phyloP scores from a whole-genome alignment of 2,888 invertebrate genomes.

The Lasioglossum figueresi region DNA sequence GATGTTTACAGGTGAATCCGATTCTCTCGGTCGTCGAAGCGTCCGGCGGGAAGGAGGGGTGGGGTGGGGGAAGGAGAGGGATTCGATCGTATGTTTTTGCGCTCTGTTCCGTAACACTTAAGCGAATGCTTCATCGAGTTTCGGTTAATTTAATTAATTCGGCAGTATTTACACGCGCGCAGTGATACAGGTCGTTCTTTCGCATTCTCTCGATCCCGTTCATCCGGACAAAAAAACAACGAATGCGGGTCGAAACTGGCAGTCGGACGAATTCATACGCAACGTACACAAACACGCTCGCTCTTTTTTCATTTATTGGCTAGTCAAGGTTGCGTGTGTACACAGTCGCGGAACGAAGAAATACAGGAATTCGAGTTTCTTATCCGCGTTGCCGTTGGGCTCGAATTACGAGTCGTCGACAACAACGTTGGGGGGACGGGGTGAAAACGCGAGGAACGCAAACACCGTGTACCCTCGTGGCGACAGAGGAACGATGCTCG shows the following conservation, averaged over 20 bases:
- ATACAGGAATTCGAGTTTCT: too few species aligned
- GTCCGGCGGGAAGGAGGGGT: too few species aligned
- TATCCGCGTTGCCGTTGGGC: too few species aligned
- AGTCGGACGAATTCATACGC: conserved; percentile 56
- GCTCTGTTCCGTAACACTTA: conserved; percentile 42
- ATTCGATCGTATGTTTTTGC: not conserved
- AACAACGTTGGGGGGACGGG: not conserved
- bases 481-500: not conserved
- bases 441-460: not conserved
- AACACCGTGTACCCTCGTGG: not conserved
- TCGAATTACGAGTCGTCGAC: not conserved
- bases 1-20: conserved; percentile 22
- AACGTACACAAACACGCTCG: conserved; percentile 7
- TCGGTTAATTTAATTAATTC: conserved; percentile 61
- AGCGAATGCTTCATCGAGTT: conserved; percentile 52
- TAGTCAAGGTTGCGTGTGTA: not conserved
- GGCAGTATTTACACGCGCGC: conserved; percentile 64
- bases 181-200: conserved; percentile 3
- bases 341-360: not conserved
- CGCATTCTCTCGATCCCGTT: conserved; percentile 8
- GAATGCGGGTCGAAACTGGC: conserved; percentile 55
- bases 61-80: too few species aligned
- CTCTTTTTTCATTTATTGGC: not conserved
- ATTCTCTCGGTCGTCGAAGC: not conserved
- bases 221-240: not conserved